Conservation (phyloP, 1,140 invertebrate species). For the Augochlora pura region DNA sequence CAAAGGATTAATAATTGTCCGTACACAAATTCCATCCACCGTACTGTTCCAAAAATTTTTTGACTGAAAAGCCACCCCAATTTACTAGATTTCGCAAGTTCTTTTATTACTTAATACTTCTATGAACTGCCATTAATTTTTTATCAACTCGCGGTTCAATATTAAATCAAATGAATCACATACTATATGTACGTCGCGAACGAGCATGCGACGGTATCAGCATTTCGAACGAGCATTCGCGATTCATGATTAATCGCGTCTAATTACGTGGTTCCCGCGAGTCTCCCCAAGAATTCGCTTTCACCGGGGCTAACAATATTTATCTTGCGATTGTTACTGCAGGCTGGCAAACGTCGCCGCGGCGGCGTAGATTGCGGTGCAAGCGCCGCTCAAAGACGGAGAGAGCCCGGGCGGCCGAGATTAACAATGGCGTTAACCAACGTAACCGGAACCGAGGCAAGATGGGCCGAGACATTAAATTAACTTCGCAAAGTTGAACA, state of each 20-base stretch:
- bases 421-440: conserved; percentile 18
- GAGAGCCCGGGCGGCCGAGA: not conserved
- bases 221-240: no score
- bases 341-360: not conserved
- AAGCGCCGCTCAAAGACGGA: not conserved
- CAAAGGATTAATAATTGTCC: no score
- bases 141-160: no score
- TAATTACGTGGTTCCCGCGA: not conserved
- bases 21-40: no score
- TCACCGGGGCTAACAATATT: not conserved
- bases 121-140: no score
- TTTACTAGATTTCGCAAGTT: no score
- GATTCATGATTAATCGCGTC: not conserved
- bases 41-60: no score
- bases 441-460: not conserved
- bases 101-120: no score
- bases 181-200: no score
- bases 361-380: not conserved
- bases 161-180: no score
- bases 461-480: conserved; percentile 17
- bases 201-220: no score
- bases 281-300: not conserved
- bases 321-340: conserved; percentile 1
- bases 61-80: no score
- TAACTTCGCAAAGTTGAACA: conserved; percentile 28